Evolutionary conservation across 2,888 invertebrate genomes (phyloP).

Genomic region (Pyrocoelia pectoralis): DNA sequence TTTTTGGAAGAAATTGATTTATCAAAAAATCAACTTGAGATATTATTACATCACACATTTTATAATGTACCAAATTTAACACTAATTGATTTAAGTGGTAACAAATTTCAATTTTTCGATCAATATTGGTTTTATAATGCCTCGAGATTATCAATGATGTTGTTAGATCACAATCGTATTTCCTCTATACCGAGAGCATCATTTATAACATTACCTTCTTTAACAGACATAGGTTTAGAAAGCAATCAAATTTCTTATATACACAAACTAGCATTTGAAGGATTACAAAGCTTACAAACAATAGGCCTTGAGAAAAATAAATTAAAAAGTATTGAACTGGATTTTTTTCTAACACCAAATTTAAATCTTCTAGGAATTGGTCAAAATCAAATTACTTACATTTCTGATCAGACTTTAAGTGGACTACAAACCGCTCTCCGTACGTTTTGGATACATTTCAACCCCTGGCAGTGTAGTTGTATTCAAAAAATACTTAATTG

Average conservation of each 20-base stretch:
- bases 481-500: conserved; percentile 4
- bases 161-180: conserved; percentile 1
- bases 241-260: background rate
- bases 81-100: background rate
- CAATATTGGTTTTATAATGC: conserved; percentile 11
- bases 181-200: background rate
- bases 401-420: background rate
- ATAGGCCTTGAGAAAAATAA: background rate
- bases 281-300: background rate
- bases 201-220: background rate
- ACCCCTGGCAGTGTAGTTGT: conserved; percentile 12
- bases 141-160: background rate
- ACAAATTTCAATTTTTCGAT: background rate
- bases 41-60: conserved; percentile 8
- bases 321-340: background rate
- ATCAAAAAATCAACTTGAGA: background rate
- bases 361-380: background rate
- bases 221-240: background rate
- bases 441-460: background rate
- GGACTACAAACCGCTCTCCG: background rate
- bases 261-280: conserved; percentile 4
- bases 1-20: background rate
- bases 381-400: conserved; percentile 3
- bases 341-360: background rate
- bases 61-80: conserved; percentile 1